Conservation (phyloP, 2,797 vertebrate species). For the Scleropages formosus region DNA sequence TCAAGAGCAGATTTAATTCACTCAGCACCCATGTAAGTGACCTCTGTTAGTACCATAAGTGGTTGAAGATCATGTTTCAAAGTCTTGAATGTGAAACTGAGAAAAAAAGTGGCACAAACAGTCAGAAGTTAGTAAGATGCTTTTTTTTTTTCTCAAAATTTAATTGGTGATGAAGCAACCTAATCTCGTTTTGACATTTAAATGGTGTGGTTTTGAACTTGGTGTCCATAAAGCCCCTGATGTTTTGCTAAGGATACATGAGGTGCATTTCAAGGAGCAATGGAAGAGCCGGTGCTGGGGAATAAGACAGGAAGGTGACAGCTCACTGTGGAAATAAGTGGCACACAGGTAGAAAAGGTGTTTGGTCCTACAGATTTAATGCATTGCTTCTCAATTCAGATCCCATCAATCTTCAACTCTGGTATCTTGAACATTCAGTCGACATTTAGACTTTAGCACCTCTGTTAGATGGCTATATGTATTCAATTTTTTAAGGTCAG, state of each 20-base stretch:
- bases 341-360: not conserved
- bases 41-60: conserved; percentile 26
- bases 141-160: conserved; percentile 42
- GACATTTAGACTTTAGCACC: not conserved
- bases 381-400: not conserved
- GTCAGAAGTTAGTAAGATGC: conserved; percentile 51
- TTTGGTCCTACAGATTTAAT: not conserved
- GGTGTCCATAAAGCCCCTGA: not conserved
- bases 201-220: not conserved
- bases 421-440: not conserved
- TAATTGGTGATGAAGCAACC: conserved; percentile 42
- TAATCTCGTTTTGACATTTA: conserved; percentile 3
- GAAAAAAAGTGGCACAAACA: conserved; percentile 15
- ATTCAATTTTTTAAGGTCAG: conserved; percentile 54
- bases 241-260: not conserved
- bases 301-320: not conserved
- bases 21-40: conserved; percentile 9
- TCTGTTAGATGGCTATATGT: no score
- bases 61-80: conserved; percentile 28
- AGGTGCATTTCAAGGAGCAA: not conserved
- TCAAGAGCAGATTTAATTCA: conserved; percentile 14
- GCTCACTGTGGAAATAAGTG: not conserved
- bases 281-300: not conserved
- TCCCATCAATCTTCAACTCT: not conserved
- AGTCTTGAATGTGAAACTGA: conserved; percentile 35